phyloP scores from a whole-genome alignment of 2,888 invertebrate genomes.

The Gastracanthus pulcherrimus region DNA sequence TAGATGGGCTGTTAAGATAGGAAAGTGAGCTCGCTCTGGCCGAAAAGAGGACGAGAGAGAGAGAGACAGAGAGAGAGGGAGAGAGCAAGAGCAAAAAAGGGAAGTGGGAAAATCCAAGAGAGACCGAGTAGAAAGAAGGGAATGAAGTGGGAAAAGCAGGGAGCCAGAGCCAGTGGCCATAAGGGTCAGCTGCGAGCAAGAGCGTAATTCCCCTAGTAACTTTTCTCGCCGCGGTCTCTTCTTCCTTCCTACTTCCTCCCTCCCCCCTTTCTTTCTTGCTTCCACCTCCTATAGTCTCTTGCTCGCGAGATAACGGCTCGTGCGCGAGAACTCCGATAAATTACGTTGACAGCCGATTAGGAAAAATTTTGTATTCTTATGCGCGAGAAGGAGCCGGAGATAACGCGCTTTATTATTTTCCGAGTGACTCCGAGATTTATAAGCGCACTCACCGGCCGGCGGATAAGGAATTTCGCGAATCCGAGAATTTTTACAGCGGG shows the following conservation, averaged over 20 bases:
- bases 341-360: conserved; percentile 48
- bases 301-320: conserved; percentile 57
- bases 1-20: conserved; percentile 75
- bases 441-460: neutral
- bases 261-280: neutral
- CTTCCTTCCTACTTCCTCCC: too few relatives aligned
- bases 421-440: conserved; percentile 17
- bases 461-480: conserved; percentile 40
- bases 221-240: conserved; percentile 53
- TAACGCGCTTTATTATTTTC: conserved; percentile 47
- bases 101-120: neutral
- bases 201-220: conserved; percentile 60
- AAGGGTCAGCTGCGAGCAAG: too few relatives aligned
- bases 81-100: conserved; percentile 22
- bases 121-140: neutral
- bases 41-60: conserved; percentile 26
- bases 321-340: conserved; percentile 36
- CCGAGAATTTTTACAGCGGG: too few relatives aligned
- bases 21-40: conserved; percentile 60
- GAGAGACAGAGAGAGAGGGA: conserved; percentile 21
- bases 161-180: conserved; percentile 51
- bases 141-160: conserved; percentile 50
- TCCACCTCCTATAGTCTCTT: neutral
- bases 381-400: neutral
- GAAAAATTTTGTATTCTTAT: conserved; percentile 51